These are phyloP conservation scores for Biston betularia DNA, from an alignment of 2,888 invertebrate genomes.

Conservation along the genomic window DNA sequence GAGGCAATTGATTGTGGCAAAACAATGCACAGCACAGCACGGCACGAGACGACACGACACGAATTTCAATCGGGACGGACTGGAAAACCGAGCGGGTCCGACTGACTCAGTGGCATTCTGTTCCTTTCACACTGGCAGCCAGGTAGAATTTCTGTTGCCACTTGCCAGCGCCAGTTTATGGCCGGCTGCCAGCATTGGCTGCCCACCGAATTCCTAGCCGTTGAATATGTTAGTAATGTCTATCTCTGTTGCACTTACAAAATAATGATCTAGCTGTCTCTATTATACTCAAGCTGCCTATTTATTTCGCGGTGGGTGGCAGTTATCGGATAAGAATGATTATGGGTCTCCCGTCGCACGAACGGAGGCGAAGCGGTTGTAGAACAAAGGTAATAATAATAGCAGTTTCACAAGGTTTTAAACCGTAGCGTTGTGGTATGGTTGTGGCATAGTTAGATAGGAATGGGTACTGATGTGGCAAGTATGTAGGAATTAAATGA, in stretches of 20 bases:
- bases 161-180: slow-evolving; percentile 66
- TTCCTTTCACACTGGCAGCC: slow-evolving; percentile 67
- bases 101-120: slow-evolving; percentile 51
- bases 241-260: slow-evolving; percentile 59
- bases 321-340: slow-evolving; percentile 26
- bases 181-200: slow-evolving; percentile 75
- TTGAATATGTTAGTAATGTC: slow-evolving; percentile 52
- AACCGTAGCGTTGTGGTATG: background rate
- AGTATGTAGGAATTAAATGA: no score
- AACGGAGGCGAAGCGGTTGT: slow-evolving; percentile 20
- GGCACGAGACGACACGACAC: slow-evolving; percentile 26
- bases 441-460: background rate
- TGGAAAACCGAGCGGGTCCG: slow-evolving; percentile 20
- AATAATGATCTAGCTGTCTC: slow-evolving; percentile 48
- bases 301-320: slow-evolving; percentile 36
- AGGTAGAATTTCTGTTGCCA: slow-evolving; percentile 62
- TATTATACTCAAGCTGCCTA: slow-evolving; percentile 45
- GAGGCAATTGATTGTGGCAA: slow-evolving; percentile 2
- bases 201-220: slow-evolving; percentile 70
- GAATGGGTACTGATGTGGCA: background rate
- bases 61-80: slow-evolving; percentile 42
- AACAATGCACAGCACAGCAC: slow-evolving; percentile 26
- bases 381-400: slow-evolving; percentile 23
- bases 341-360: slow-evolving; percentile 22
- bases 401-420: slow-evolving; percentile 11